Evolutionary conservation across 2,797 vertebrate species (phyloP).

Genomic region (Sebastes vulpes): DNA sequence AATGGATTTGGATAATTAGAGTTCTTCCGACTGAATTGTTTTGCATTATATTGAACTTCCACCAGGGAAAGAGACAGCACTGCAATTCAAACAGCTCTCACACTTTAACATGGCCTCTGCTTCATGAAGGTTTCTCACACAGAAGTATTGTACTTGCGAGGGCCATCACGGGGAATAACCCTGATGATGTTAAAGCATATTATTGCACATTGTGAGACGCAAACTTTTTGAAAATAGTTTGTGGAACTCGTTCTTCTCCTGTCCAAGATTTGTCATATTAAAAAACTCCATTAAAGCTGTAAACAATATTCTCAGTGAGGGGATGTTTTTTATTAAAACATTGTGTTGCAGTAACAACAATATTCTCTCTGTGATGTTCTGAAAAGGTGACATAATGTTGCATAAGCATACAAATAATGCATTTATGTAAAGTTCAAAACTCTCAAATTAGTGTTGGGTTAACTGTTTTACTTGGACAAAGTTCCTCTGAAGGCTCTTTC

Average conservation of each 20-base stretch:
- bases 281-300: neutral
- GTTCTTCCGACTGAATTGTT: slow-evolving; percentile 8
- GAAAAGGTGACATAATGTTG: neutral
- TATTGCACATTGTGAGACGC: neutral
- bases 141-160: neutral
- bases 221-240: slow-evolving; percentile 1
- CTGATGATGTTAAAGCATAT: neutral
- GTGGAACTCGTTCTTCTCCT: neutral
- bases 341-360: neutral
- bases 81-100: slow-evolving; percentile 10
- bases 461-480: neutral
- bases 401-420: neutral
- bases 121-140: slow-evolving; percentile 29
- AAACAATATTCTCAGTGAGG: neutral
- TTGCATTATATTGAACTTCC: slow-evolving; percentile 14
- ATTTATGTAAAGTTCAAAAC: neutral
- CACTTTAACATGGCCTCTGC: slow-evolving; percentile 4
- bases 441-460: neutral
- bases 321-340: neutral
- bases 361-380: neutral
- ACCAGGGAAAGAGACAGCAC: slow-evolving; percentile 8
- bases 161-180: slow-evolving; percentile 9
- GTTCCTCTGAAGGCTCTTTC: neutral
- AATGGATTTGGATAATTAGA: slow-evolving; percentile 17
- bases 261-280: neutral